These are phyloP conservation scores for Mirza zaza DNA, from an alignment of 2,113 vertebrate species.

Conservation along the genomic window DNA sequence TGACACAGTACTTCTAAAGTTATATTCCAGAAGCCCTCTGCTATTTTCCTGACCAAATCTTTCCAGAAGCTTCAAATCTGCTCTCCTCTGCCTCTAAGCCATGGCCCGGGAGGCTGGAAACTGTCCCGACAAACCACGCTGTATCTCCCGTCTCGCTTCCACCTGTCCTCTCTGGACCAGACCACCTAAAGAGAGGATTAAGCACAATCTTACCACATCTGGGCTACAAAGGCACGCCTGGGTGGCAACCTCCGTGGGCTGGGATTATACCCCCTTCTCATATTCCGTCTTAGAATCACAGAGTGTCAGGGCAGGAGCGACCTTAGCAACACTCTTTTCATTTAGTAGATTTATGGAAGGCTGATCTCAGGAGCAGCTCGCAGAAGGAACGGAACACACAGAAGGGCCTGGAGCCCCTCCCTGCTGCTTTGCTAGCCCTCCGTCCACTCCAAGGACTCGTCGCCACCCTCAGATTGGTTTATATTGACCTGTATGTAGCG, in stretches of 20 bases:
- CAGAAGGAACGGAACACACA: not conserved
- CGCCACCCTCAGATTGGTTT: rapidly evolving
- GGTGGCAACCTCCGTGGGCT: not conserved
- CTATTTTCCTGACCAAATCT: not conserved
- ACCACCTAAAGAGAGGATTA: constrained; percentile 68
- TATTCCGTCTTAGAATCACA: constrained; percentile 25
- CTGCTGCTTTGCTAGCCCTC: not conserved
- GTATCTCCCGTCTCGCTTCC: not conserved
- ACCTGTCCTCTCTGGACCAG: constrained; percentile 38
- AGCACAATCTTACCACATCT: not conserved
- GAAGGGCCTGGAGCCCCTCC: not conserved
- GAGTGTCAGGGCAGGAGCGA: not conserved
- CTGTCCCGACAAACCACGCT: not conserved
- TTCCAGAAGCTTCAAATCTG: constrained; percentile 37
- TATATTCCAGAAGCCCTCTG: constrained; percentile 25
- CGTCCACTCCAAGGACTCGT: not conserved
- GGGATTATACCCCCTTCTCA: constrained; percentile 38
- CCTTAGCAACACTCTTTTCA: not conserved
- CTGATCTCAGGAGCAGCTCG: not conserved
- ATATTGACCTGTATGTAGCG: not conserved
- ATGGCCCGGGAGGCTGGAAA: not conserved
- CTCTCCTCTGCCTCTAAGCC: not conserved
- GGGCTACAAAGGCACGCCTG: not conserved
- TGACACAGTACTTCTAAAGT: constrained; percentile 50
- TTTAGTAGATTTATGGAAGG: constrained; percentile 16